phyloP scores from a whole-genome alignment of 2,113 vertebrate genomes.

The Trichechus manatus region DNA sequence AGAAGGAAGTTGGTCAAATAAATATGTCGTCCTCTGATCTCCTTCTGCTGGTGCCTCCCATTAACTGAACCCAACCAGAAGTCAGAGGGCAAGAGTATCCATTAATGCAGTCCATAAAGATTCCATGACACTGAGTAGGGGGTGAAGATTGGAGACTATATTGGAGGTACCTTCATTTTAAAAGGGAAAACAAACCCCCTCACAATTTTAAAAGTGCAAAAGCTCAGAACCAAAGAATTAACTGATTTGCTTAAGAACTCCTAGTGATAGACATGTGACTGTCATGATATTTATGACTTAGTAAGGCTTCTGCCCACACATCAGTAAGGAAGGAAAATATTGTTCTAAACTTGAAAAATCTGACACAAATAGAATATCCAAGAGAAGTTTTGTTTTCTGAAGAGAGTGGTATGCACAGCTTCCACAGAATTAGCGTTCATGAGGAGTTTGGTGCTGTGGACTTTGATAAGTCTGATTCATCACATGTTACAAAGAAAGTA shows the following conservation, averaged over 20 bases:
- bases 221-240: background rate
- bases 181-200: background rate
- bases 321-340: background rate
- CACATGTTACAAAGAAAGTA: slow-evolving; percentile 17
- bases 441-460: background rate
- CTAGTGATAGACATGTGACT: background rate
- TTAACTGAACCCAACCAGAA: background rate
- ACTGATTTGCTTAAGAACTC: background rate
- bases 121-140: background rate
- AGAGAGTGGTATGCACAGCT: background rate
- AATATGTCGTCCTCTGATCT: background rate
- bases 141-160: background rate
- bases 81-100: background rate
- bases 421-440: slow-evolving; percentile 39
- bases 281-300: background rate
- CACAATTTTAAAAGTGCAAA: background rate
- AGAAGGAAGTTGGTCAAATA: background rate
- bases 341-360: slow-evolving; percentile 34
- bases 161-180: background rate
- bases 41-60: background rate
- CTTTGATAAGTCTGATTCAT: slow-evolving; percentile 49
- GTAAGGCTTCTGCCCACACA: background rate
- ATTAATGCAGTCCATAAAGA: background rate
- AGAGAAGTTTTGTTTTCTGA: slow-evolving; percentile 61
- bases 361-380: slow-evolving; percentile 37